Percentiles rank a stretch among this genome's conserved stretches.
phyloP scores from a whole-genome alignment of 2,797 vertebrate species.

The Notamacropus eugenii region DNA sequence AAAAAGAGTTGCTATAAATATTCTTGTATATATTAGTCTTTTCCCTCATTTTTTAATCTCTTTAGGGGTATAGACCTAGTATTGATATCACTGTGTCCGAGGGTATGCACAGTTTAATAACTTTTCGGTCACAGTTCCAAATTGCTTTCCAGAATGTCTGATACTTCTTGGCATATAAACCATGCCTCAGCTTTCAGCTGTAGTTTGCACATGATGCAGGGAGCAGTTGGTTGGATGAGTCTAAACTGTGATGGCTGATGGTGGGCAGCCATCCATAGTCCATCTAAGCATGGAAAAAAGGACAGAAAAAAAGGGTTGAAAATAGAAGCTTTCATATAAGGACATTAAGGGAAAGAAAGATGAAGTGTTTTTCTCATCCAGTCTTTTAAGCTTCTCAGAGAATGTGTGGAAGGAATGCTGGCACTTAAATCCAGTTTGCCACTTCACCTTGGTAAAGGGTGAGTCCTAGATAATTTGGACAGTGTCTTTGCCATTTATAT shows the following conservation, averaged over 20 bases:
- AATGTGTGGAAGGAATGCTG: neutral
- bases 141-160: neutral
- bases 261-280: neutral
- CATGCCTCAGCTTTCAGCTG: neutral
- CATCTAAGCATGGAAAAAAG: neutral
- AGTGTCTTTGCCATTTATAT: constrained; percentile 39
- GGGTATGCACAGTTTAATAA: neutral
- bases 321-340: neutral
- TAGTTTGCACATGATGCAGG: neutral
- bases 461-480: constrained; percentile 41
- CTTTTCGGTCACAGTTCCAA: neutral
- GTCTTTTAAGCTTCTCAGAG: neutral
- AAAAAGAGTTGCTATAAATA: neutral
- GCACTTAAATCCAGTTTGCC: constrained; percentile 10
- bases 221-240: neutral
- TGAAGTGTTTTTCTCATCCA: neutral
- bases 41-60: neutral
- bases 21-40: neutral
- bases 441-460: constrained; percentile 31
- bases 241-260: neutral
- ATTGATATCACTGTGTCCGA: neutral
- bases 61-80: neutral
- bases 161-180: neutral
- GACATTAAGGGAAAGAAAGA: neutral
- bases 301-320: neutral